Percentiles rank a stretch among this genome's conserved stretches.
phyloP scores from a whole-genome alignment of 2,888 invertebrate species.

The Harpagoxenus sublaevis region DNA sequence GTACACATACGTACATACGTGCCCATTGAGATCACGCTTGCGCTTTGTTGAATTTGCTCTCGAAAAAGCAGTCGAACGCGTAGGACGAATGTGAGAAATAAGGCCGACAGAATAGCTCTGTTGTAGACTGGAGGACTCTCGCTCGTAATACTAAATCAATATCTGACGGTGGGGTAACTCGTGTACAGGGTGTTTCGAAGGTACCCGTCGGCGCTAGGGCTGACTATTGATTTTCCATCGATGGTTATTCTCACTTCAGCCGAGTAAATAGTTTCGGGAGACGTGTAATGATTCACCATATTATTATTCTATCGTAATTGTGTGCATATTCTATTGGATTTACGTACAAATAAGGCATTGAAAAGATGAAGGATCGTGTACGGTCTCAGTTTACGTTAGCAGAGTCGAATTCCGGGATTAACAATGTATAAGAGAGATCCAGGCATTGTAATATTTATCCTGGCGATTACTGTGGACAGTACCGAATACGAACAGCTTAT shows the following conservation, averaged over 20 bases:
- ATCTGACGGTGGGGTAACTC: conserved; percentile 79
- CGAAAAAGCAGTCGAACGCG: conserved; percentile 75
- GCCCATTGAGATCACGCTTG: conserved; percentile 67
- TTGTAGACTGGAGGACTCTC: conserved; percentile 74
- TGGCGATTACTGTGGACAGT: conserved; percentile 17
- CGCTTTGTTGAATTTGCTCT: conserved; percentile 77
- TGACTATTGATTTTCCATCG: conserved; percentile 64
- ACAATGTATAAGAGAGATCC: not conserved
- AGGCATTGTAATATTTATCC: conserved; percentile 24
- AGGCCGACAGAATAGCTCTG: conserved; percentile 73
- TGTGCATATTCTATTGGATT: not conserved
- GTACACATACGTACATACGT: conserved; percentile 47
- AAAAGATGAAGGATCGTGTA: not conserved
- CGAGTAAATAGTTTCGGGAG: not conserved
- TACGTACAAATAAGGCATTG: conserved; percentile 9
- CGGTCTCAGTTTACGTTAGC: conserved; percentile 12
- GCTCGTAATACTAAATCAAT: conserved; percentile 84
- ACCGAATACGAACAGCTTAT: conserved; percentile 20
- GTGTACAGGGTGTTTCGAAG: conserved; percentile 80
- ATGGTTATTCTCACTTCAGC: conserved; percentile 49
- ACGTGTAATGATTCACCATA: not conserved
- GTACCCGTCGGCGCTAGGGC: conserved; percentile 57
- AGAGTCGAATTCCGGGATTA: conserved; percentile 9
- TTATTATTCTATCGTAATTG: not conserved
- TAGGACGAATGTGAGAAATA: conserved; percentile 76